Percentiles rank a stretch among this genome's conserved stretches.
Conservation (phyloP, 2,888 invertebrate genomes). For the Lasioglossum calceatum region DNA sequence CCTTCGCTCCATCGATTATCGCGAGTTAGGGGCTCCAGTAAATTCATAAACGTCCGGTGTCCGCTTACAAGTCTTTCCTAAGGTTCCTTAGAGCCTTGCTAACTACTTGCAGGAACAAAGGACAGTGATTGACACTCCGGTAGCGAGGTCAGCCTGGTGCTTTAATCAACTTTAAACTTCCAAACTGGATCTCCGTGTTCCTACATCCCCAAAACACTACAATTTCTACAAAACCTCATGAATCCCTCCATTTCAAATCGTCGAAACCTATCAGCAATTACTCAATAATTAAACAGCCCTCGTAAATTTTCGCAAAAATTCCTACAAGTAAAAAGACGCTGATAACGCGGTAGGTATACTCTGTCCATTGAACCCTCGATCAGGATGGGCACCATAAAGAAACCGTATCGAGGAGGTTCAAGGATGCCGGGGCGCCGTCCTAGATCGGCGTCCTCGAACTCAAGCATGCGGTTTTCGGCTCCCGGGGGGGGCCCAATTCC, state of each 20-base stretch:
- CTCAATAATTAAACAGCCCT: not conserved
- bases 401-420: not conserved
- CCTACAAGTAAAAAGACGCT: not conserved
- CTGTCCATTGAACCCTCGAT: not conserved
- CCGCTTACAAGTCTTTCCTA: not conserved
- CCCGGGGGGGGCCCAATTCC: not conserved
- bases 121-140: not conserved
- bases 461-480: constrained; percentile 5
- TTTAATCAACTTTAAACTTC: not conserved
- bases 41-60: not conserved
- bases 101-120: not conserved
- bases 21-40: not conserved
- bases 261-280: not conserved
- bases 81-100: not conserved
- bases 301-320: not conserved
- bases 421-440: not conserved
- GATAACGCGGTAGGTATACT: not conserved
- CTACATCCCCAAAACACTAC: not conserved
- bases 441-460: not conserved
- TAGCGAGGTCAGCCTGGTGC: not conserved
- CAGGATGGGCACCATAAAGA: not conserved
- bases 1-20: not conserved
- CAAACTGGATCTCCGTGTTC: not conserved
- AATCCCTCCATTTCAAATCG: not conserved
- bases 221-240: not conserved